Evolutionary conservation across 2,888 invertebrate species (phyloP), one percentile per base, ranked within the genome.

Genomic region (Volucella inanis): DNA sequence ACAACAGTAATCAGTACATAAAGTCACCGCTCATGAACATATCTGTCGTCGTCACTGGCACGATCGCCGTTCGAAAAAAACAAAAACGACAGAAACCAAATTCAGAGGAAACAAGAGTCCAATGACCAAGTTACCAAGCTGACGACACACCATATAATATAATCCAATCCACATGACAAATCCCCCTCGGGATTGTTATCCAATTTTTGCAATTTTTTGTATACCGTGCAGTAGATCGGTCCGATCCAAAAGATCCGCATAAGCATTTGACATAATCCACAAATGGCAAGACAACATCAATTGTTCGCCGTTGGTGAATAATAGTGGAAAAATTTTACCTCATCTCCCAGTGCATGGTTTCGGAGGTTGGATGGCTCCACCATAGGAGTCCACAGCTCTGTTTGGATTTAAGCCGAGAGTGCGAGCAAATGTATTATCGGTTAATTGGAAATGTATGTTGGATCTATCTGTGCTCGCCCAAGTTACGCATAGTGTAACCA

Each of bases 1-100:
- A 83, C 78, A 83, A 79, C 83, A 83, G 83, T 83, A 83, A 83
- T 83, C 78, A 83, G 74, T 83, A 78, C 83, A 83, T 83, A 83
- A 83, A 83, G 78, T 83, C 83, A 83, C 78, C 62, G 68, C 78
- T 78, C 78, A 55, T 68, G 78, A 78, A 79, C 78, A 68, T 78
- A 78, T 76, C 67, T 31, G 54, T 55, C 22, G 57, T 67, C 43
- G 78, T 47, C 45, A 52, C 49, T 65, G 47, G 10, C 31, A 31
- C 49, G 11, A 41, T 39, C 39, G 50, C 47, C n/a, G n/a, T 65
- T 49, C 72, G 50, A 50, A 49, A 12, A 57, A 54, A 65, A 64
- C 22, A 74, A 74, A 74, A 83, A 72, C 67, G 45, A 54, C 47
- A 59, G 31, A 31, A 70, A 77, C 65, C 52, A 47, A 64, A 77